Evolutionary conservation across 64 coral and sea anemone species (phyloP).

Genomic region (Hydrozoanthus tunicans): DNA sequence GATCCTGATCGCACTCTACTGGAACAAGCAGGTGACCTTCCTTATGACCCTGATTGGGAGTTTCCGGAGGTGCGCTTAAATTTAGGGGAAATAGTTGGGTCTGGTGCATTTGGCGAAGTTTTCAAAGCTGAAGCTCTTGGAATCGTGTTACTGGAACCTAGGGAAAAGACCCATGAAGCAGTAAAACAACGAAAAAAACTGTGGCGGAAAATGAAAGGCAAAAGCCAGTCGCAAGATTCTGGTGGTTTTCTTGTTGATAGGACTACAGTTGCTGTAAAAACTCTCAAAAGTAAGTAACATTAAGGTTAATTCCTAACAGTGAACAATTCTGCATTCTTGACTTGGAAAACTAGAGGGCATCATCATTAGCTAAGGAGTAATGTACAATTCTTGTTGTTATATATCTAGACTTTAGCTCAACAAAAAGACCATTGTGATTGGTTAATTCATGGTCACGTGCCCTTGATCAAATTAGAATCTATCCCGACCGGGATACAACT

Average conservation of each 20-base stretch:
- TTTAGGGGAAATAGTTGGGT: neutral
- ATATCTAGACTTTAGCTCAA: too few relatives aligned
- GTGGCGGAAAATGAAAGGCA: slow-evolving; percentile 1
- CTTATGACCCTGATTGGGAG: slow-evolving; percentile 25
- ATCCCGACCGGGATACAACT: too few relatives aligned
- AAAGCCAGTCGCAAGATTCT: too few relatives aligned
- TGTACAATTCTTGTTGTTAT: too few relatives aligned
- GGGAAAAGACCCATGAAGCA: slow-evolving; percentile 8
- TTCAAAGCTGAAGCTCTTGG: slow-evolving; percentile 12
- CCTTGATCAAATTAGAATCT: neutral
- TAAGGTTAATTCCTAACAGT: too few relatives aligned
- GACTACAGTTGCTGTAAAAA: neutral
- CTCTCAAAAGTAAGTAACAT: too few relatives aligned
- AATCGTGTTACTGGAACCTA: neutral
- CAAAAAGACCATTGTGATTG: too few relatives aligned
- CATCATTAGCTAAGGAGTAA: too few relatives aligned
- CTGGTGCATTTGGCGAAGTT: slow-evolving; percentile 9
- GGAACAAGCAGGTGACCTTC: slow-evolving; percentile 34
- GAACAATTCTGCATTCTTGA: too few relatives aligned
- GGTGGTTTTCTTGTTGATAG: slow-evolving; percentile 13
- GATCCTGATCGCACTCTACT: slow-evolving; percentile 24
- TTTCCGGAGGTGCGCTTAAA: neutral
- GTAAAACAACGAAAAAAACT: slow-evolving; percentile 14
- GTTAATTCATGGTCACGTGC: too few relatives aligned
- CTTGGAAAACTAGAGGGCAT: too few relatives aligned